Conservation (phyloP, 2,113 vertebrate species). For the Candoia aspera region DNA sequence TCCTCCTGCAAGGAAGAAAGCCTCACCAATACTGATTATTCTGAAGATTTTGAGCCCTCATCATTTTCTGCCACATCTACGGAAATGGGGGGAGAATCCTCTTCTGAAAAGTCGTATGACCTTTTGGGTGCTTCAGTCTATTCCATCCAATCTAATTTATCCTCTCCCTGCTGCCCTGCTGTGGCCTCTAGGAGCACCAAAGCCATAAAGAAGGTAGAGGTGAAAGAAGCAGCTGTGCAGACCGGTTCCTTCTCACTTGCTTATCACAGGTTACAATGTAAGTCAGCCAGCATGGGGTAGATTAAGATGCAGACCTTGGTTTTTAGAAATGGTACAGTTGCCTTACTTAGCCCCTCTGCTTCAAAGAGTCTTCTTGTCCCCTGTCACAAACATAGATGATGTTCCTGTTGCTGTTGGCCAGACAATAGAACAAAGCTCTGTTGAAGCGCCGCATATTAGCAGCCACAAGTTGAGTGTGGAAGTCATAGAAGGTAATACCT, state of each 20-base stretch:
- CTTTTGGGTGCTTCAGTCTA: fast-evolving
- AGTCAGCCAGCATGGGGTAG: conserved; percentile 38
- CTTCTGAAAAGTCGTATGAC: fast-evolving
- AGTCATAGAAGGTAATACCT: conserved; percentile 78
- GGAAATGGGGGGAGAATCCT: background rate
- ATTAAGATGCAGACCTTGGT: background rate
- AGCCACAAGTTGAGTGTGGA: conserved; percentile 75
- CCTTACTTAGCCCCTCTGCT: background rate
- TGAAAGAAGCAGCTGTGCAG: conserved; percentile 81
- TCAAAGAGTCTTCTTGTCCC: background rate
- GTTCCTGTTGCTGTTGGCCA: conserved; percentile 44
- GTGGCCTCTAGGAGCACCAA: fast-evolving
- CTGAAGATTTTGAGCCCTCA: conserved; percentile 68
- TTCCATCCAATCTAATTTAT: fast-evolving
- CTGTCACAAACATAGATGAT: conserved; percentile 46
- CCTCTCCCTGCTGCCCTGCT: fast-evolving
- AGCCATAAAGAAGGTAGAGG: background rate
- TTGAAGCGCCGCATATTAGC: conserved; percentile 72
- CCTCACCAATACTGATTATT: conserved; percentile 50
- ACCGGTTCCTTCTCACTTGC: conserved; percentile 64
- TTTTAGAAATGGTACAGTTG: background rate
- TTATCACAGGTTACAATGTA: conserved; percentile 73
- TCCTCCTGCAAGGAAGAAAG: fast-evolving
- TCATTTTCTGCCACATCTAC: background rate
- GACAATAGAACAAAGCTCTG: conserved; percentile 37